A percentile compares a stretch with the other conserved stretches of the same genome.
Conservation (phyloP, 2,888 invertebrate species). For the Ophraella communa region DNA sequence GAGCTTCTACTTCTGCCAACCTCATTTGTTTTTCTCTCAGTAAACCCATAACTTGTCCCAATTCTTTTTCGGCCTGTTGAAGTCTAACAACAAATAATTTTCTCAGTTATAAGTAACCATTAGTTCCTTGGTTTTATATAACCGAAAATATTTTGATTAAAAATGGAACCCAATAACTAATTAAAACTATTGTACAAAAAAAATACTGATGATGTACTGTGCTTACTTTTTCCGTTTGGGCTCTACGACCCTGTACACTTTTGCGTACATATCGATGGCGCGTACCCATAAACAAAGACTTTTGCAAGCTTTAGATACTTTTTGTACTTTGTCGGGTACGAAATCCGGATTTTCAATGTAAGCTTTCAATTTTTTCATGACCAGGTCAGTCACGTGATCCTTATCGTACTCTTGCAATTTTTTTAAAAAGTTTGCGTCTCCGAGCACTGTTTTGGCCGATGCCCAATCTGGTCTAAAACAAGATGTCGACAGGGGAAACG, state of each 20-base stretch:
- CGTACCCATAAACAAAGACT: slow-evolving; percentile 93
- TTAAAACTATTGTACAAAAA: too few species aligned
- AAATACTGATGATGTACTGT: too few species aligned
- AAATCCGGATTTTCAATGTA: slow-evolving; percentile 89
- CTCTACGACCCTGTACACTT: slow-evolving; percentile 85
- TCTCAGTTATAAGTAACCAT: neutral
- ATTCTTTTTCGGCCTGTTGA: slow-evolving; percentile 77
- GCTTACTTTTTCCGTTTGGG: slow-evolving; percentile 80
- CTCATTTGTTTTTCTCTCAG: slow-evolving; percentile 81
- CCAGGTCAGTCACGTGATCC: slow-evolving; percentile 80
- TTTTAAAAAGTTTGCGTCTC: slow-evolving; percentile 83
- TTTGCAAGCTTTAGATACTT: slow-evolving; percentile 85
- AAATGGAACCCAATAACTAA: too few species aligned
- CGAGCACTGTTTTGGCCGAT: slow-evolving; percentile 78
- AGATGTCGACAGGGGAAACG: too few species aligned
- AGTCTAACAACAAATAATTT: slow-evolving; percentile 62
- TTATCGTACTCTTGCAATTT: slow-evolving; percentile 85
- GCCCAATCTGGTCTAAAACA: slow-evolving; percentile 82
- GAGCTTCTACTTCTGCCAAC: slow-evolving; percentile 81
- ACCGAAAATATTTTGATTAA: too few species aligned
- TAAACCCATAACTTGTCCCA: slow-evolving; percentile 77
- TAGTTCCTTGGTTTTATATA: too few species aligned
- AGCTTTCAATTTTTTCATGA: slow-evolving; percentile 78
- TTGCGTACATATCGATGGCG: slow-evolving; percentile 88
- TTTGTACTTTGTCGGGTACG: slow-evolving; percentile 81